A percentile compares a stretch with the other conserved stretches of the same genome.
Conservation (phyloP, 2,888 invertebrate genomes). For the Shargacucullia verbasci region DNA sequence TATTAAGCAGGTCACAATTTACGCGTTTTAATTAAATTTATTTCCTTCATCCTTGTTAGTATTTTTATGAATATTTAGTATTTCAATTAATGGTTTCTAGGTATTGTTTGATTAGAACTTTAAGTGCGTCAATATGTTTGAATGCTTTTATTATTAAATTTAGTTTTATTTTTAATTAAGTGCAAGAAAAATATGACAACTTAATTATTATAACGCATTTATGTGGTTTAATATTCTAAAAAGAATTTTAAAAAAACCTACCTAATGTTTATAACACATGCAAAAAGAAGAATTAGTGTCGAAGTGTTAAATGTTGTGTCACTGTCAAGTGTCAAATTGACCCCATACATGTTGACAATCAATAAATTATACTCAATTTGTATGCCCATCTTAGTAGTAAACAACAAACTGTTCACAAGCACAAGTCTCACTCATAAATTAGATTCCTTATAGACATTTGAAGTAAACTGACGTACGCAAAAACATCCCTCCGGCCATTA, state of each 20-base stretch:
- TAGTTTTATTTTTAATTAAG: background rate
- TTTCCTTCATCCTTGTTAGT: conserved; percentile 36
- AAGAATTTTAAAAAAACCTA: no score
- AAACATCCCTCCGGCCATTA: conserved; percentile 46
- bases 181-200: no score
- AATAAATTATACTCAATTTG: conserved; percentile 24
- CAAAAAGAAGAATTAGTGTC: no score
- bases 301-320: no score
- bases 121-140: conserved; percentile 16
- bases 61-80: conserved; percentile 34
- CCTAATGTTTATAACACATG: no score
- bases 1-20: background rate
- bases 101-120: conserved; percentile 7
- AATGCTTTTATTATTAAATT: background rate
- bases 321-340: conserved; percentile 21
- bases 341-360: conserved; percentile 1
- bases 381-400: conserved; percentile 14
- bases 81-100: conserved; percentile 31
- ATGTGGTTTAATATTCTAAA: no score
- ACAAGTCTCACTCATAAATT: conserved; percentile 54
- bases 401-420: conserved; percentile 6
- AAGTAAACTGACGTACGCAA: conserved; percentile 41
- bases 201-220: no score
- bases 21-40: conserved; percentile 15
- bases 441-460: conserved; percentile 44